A percentile compares a stretch with the other conserved stretches of the same genome.
These are phyloP conservation scores for Hystrix brachyura DNA, from an alignment of 2,113 vertebrate genomes.

Conservation along the genomic window DNA sequence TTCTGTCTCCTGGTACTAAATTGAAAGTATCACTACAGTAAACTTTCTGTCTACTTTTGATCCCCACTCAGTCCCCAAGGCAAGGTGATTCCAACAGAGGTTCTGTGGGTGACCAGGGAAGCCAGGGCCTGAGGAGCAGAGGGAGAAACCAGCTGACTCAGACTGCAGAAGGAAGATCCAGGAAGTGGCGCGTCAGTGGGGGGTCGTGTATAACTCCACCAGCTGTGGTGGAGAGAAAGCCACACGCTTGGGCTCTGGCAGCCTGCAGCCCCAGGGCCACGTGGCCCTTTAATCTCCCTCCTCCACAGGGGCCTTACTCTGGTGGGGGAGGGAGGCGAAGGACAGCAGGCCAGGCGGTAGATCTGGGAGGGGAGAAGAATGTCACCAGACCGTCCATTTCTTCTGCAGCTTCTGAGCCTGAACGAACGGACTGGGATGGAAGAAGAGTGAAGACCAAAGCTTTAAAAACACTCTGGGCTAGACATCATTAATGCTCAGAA, in stretches of 20 bases:
- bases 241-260: not conserved
- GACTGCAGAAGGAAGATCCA: not conserved
- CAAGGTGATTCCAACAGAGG: not conserved
- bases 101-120: not conserved
- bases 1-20: not conserved
- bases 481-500: not conserved
- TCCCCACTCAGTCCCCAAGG: not conserved
- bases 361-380: not conserved
- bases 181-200: not conserved
- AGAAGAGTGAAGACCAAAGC: not conserved
- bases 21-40: not conserved
- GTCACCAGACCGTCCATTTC: not conserved
- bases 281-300: not conserved
- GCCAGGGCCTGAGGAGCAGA: not conserved
- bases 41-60: not conserved
- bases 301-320: not conserved
- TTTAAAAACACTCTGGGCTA: not conserved
- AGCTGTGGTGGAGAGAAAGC: too few species aligned
- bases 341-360: not conserved
- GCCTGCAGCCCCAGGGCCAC: rapidly evolving
- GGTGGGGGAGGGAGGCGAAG: too few species aligned
- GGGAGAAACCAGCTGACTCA: not conserved
- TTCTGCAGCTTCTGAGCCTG: not conserved
- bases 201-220: too few species aligned
- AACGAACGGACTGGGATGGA: not conserved